A percentile compares a stretch with the other conserved stretches of the same genome.
phyloP scores from a whole-genome alignment of 2,113 vertebrate species.

The Sylvia atricapilla region DNA sequence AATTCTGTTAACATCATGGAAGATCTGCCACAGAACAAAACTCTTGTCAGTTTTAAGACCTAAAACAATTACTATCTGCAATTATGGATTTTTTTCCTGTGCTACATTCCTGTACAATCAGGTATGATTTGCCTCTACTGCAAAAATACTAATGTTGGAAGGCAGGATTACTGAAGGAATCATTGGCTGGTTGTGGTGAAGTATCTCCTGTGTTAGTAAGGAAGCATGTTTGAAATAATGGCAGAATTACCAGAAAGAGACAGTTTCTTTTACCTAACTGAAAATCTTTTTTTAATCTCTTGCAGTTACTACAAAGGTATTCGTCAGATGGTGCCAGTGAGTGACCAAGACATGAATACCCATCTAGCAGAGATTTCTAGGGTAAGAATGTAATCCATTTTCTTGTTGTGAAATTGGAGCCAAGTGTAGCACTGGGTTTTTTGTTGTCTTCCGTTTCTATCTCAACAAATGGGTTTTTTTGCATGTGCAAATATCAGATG shows the following conservation, averaged over 20 bases:
- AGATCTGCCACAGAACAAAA: not conserved
- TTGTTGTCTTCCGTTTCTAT: not conserved
- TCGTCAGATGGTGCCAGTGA: slow-evolving; percentile 94
- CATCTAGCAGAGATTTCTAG: slow-evolving; percentile 97
- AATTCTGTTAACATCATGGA: not conserved
- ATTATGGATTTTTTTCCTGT: not conserved
- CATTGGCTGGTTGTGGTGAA: not conserved
- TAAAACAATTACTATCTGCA: not conserved
- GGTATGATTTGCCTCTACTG: not conserved
- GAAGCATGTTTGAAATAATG: not conserved
- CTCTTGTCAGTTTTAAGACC: not conserved
- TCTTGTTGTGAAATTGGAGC: not conserved
- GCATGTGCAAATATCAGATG: not conserved
- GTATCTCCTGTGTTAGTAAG: not conserved
- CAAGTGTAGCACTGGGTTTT: not conserved
- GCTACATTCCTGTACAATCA: not conserved
- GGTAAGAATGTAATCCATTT: slow-evolving; percentile 76
- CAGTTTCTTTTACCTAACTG: not conserved
- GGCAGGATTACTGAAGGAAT: not conserved
- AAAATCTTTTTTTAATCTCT: not conserved
- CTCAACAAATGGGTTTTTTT: not conserved
- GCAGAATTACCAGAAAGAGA: not conserved
- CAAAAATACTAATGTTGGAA: not conserved
- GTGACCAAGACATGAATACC: slow-evolving; percentile 99
- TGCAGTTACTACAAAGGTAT: slow-evolving; percentile 94